Conservation (phyloP, 2,888 invertebrate species). For the Eurois occulta region DNA sequence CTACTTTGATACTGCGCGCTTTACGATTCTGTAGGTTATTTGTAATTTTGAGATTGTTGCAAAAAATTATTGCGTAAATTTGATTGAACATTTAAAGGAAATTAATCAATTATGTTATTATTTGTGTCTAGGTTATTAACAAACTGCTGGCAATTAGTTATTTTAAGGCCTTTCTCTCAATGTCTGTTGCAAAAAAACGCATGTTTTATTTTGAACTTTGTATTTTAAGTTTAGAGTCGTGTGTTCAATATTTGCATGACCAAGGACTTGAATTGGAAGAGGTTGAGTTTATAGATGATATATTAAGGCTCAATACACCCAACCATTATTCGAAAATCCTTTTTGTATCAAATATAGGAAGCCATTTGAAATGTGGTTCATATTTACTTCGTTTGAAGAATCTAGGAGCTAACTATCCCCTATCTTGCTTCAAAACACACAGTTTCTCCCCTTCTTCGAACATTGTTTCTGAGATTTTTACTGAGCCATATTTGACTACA, state of each 20-base stretch:
- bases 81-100: conserved; percentile 39
- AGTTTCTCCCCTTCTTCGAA: neutral
- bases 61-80: conserved; percentile 42
- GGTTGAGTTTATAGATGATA: neutral
- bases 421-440: neutral
- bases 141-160: conserved; percentile 47
- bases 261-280: neutral
- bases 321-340: neutral
- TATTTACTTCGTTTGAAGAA: neutral
- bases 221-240: neutral
- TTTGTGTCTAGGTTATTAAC: conserved; percentile 48
- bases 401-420: neutral
- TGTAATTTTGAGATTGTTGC: conserved; percentile 22
- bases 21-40: conserved; percentile 7
- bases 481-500: too few relatives aligned
- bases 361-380: neutral
- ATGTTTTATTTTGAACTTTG: conserved; percentile 12
- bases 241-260: neutral
- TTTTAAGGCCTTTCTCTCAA: conserved; percentile 24
- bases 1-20: neutral
- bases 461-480: neutral
- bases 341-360: neutral
- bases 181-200: neutral
- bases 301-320: neutral
- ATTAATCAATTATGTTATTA: conserved; percentile 40